These are phyloP conservation scores for Zaprionus ornatus DNA, from an alignment of 1,140 invertebrate species.

Conservation along the genomic window DNA sequence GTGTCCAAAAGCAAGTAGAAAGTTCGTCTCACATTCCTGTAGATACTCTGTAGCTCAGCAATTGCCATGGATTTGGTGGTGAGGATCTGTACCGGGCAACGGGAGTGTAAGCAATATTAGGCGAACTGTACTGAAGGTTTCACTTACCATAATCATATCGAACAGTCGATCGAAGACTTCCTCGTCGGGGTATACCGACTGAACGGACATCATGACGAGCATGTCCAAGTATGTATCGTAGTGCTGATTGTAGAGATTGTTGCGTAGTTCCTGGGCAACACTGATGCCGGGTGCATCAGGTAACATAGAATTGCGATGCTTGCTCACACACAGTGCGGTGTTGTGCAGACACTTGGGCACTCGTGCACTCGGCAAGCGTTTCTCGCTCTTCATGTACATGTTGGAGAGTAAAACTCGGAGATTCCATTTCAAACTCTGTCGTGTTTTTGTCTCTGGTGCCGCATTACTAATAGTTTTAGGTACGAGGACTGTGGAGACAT, in stretches of 20 bases:
- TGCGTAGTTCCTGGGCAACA: constrained; percentile 41
- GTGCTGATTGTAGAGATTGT: constrained; percentile 50
- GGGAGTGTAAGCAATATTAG: neutral
- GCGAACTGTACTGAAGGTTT: neutral
- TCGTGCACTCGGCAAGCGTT: constrained; percentile 49
- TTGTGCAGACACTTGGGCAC: constrained; percentile 64
- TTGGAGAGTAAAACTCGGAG: constrained; percentile 62
- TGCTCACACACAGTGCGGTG: constrained; percentile 44
- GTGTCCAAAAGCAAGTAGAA: constrained; percentile 59
- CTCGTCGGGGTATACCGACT: constrained; percentile 60
- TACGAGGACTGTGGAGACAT: neutral
- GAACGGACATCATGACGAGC: constrained; percentile 52
- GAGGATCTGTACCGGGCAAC: constrained; percentile 36
- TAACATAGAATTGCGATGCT: constrained; percentile 54
- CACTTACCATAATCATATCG: constrained; percentile 59
- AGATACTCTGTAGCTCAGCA: constrained; percentile 39
- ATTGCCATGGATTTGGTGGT: constrained; percentile 42
- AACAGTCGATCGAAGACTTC: constrained; percentile 50
- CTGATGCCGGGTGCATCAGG: constrained; percentile 58
- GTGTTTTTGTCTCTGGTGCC: neutral
- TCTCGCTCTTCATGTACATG: constrained; percentile 57
- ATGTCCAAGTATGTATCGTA: constrained; percentile 68
- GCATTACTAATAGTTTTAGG: neutral
- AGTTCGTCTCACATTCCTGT: constrained; percentile 47
- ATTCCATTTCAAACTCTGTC: constrained; percentile 47